A percentile compares a stretch with the other conserved stretches of the same genome.
phyloP scores from a whole-genome alignment of 2,888 invertebrate species.

The Cabera pusaria region DNA sequence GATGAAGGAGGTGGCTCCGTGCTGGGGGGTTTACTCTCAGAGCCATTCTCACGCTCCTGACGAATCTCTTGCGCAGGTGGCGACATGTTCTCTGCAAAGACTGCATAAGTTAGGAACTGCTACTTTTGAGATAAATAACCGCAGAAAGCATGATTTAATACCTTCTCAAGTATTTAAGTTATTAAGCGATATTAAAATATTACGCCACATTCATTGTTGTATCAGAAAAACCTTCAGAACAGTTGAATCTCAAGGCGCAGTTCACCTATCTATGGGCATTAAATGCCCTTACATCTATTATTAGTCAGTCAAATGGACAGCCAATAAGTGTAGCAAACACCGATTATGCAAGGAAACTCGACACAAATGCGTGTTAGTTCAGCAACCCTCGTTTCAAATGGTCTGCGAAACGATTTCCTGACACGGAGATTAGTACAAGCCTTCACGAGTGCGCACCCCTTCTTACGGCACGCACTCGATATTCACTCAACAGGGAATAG shows the following conservation, averaged over 20 bases:
- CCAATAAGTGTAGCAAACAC: constrained; percentile 62
- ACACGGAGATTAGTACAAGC: constrained; percentile 84
- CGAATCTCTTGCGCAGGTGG: constrained; percentile 63
- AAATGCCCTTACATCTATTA: constrained; percentile 36
- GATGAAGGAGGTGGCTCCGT: constrained; percentile 70
- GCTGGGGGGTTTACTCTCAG: constrained; percentile 75
- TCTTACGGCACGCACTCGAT: constrained; percentile 81
- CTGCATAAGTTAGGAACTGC: constrained; percentile 12
- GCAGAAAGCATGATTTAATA: too few species aligned
- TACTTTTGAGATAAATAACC: not conserved
- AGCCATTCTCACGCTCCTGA: constrained; percentile 71
- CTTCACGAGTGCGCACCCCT: constrained; percentile 79
- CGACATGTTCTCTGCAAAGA: constrained; percentile 63
- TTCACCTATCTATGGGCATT: too few species aligned
- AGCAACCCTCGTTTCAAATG: constrained; percentile 77
- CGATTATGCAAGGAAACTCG: constrained; percentile 73
- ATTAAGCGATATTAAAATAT: too few species aligned
- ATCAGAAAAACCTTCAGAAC: too few species aligned
- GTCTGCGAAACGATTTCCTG: constrained; percentile 83
- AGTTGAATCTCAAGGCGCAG: too few species aligned
- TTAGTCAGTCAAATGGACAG: constrained; percentile 50
- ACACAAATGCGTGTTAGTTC: constrained; percentile 76
- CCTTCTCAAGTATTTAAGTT: too few species aligned
- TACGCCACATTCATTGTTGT: too few species aligned
- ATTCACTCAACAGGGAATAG: constrained; percentile 47